Evolutionary conservation across 23 tunicate genomes (phyloP).

Genomic region (Oikopleura vanhoeffeni): DNA sequence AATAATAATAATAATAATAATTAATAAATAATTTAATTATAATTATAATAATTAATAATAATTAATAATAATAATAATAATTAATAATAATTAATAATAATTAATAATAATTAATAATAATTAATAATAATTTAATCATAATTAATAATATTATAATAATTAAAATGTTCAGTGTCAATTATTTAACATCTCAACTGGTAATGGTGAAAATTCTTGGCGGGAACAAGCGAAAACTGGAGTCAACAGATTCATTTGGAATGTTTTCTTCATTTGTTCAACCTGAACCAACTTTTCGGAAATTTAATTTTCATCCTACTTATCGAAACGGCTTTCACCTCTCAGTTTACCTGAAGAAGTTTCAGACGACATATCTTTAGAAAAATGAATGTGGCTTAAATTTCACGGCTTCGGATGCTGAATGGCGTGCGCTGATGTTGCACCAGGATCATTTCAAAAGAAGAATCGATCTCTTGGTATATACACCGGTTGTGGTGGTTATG

Average conservation of each 20-base stretch:
- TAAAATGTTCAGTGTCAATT: background rate
- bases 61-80: no score
- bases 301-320: constrained; percentile 40
- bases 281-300: constrained; percentile 47
- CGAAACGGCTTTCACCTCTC: background rate
- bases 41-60: no score
- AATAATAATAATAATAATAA: no score
- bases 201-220: constrained; percentile 17
- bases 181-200: constrained; percentile 20
- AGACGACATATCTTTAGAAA: background rate
- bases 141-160: no score
- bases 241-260: constrained; percentile 68
- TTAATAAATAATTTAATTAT: no score
- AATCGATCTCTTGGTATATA: constrained; percentile 79
- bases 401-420: background rate
- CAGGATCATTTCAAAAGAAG: constrained; percentile 11
- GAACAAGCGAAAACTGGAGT: constrained; percentile 42
- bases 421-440: background rate
- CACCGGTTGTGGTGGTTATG: constrained; percentile 35
- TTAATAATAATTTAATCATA: no score
- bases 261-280: constrained; percentile 55
- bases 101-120: no score
- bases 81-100: no score
- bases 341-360: background rate
- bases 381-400: background rate